Percentiles rank a stretch among this genome's conserved stretches.
Conservation (phyloP, 2,888 invertebrate genomes). For the Tricholauxania praeusta region DNA sequence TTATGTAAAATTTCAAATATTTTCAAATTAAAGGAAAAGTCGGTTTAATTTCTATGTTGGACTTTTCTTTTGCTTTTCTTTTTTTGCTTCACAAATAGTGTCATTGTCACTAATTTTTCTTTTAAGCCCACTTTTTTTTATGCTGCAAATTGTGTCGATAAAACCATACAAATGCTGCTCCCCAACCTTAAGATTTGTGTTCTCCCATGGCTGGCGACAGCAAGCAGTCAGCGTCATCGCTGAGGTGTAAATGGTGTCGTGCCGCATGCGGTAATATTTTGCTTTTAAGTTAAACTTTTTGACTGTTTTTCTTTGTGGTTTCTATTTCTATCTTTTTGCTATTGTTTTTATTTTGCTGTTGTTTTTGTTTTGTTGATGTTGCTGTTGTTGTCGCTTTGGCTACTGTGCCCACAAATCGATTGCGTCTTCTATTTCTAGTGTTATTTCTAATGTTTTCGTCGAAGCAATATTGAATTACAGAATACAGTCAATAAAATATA, state of each 20-base stretch:
- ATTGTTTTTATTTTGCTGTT: constrained; percentile 28
- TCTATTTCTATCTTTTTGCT: constrained; percentile 35
- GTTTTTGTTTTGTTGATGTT: not conserved
- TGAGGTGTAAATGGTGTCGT: constrained; percentile 17
- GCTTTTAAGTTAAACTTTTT: constrained; percentile 31
- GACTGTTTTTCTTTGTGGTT: constrained; percentile 21
- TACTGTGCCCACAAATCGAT: constrained; percentile 8
- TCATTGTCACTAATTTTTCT: constrained; percentile 36
- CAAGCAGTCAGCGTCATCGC: constrained; percentile 15
- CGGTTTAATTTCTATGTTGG: not conserved
- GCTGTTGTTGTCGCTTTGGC: not conserved
- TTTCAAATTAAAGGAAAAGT: not conserved
- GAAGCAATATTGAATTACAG: constrained; percentile 23
- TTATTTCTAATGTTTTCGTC: constrained; percentile 32
- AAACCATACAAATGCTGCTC: constrained; percentile 49
- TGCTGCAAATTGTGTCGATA: constrained; percentile 48
- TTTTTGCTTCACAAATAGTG: constrained; percentile 28
- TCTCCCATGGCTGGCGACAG: not conserved
- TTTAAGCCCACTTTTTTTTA: constrained; percentile 16
- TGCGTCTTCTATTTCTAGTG: constrained; percentile 20
- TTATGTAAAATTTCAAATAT: not conserved
- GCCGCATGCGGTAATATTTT: constrained; percentile 24
- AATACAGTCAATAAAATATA: not conserved
- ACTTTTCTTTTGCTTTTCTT: constrained; percentile 19
- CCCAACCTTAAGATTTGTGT: not conserved